Conservation (phyloP, 2,888 invertebrate genomes). For the Oscheius sp. region DNA sequence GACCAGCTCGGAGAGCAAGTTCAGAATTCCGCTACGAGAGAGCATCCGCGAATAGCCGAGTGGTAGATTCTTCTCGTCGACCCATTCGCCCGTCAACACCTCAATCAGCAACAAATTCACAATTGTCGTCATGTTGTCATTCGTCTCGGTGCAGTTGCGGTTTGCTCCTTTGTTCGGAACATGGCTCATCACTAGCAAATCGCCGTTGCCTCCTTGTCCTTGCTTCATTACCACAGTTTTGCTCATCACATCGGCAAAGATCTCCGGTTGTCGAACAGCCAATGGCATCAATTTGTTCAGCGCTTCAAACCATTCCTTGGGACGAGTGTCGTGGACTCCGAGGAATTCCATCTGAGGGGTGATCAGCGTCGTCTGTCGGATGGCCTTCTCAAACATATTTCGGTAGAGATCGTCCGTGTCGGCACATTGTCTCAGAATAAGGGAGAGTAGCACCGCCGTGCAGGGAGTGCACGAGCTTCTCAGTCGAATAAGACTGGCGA, state of each 20-base stretch:
- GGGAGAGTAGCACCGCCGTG: slow-evolving; percentile 47
- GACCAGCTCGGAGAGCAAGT: slow-evolving; percentile 52
- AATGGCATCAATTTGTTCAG: slow-evolving; percentile 43
- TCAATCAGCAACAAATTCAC: slow-evolving; percentile 49
- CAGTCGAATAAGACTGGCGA: slow-evolving; percentile 44
- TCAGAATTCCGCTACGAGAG: slow-evolving; percentile 44
- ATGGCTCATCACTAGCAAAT: not conserved
- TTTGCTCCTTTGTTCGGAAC: not conserved
- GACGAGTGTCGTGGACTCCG: slow-evolving; percentile 22
- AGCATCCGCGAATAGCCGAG: slow-evolving; percentile 39
- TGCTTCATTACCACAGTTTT: slow-evolving; percentile 4
- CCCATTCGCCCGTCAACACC: slow-evolving; percentile 48
- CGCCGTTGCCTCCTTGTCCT: not conserved
- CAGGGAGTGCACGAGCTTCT: slow-evolving; percentile 42
- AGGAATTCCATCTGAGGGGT: slow-evolving; percentile 22
- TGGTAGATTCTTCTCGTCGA: slow-evolving; percentile 1
- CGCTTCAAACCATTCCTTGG: slow-evolving; percentile 49
- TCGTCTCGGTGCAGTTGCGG: not conserved
- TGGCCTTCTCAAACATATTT: slow-evolving; percentile 42
- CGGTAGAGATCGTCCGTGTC: slow-evolving; percentile 51
- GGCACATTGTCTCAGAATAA: slow-evolving; percentile 64
- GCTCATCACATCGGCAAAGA: slow-evolving; percentile 34
- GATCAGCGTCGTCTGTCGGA: slow-evolving; percentile 36
- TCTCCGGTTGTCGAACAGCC: slow-evolving; percentile 34
- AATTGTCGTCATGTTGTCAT: slow-evolving; percentile 19